phyloP scores from a whole-genome alignment of 2,797 vertebrate genomes.

The Hybognathus amarus region DNA sequence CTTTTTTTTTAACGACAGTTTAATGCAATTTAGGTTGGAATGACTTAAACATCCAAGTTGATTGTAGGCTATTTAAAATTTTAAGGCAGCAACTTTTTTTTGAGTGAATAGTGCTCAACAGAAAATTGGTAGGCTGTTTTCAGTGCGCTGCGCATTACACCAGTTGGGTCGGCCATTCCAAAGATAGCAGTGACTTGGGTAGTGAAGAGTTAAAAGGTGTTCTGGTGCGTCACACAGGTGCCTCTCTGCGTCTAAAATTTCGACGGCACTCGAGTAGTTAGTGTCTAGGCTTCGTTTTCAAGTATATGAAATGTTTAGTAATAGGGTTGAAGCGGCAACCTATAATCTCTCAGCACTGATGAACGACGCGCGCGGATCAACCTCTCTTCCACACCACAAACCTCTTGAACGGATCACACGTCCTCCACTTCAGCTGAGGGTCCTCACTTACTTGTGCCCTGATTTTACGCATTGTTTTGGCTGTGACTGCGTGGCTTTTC shows the following conservation, averaged over 20 bases:
- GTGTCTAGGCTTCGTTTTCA: conserved; percentile 70
- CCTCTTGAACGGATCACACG: conserved; percentile 47
- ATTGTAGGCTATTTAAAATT: too few relatives aligned
- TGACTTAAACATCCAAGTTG: too few relatives aligned
- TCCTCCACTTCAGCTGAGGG: conserved; percentile 41
- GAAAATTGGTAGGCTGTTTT: background rate
- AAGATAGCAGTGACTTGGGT: background rate
- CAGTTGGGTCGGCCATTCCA: background rate
- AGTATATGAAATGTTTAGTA: conserved; percentile 63
- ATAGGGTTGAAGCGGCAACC: conserved; percentile 81
- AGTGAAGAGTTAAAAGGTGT: conserved; percentile 86
- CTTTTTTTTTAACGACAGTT: too few relatives aligned
- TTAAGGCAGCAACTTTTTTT: too few relatives aligned
- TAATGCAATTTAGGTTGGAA: too few relatives aligned
- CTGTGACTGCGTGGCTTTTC: background rate
- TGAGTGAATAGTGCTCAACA: background rate
- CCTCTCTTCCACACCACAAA: conserved; percentile 59
- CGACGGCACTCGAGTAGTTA: conserved; percentile 60
- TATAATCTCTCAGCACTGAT: conserved; percentile 68
- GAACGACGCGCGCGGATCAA: conserved; percentile 64
- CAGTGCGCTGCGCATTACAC: background rate
- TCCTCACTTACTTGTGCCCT: background rate
- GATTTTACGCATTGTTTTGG: conserved; percentile 2
- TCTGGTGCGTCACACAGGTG: conserved; percentile 86
- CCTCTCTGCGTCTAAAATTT: conserved; percentile 76